These are phyloP conservation scores for Artibeus jamaicensis DNA, from an alignment of 2,797 vertebrate genomes.

Conservation along the genomic window DNA sequence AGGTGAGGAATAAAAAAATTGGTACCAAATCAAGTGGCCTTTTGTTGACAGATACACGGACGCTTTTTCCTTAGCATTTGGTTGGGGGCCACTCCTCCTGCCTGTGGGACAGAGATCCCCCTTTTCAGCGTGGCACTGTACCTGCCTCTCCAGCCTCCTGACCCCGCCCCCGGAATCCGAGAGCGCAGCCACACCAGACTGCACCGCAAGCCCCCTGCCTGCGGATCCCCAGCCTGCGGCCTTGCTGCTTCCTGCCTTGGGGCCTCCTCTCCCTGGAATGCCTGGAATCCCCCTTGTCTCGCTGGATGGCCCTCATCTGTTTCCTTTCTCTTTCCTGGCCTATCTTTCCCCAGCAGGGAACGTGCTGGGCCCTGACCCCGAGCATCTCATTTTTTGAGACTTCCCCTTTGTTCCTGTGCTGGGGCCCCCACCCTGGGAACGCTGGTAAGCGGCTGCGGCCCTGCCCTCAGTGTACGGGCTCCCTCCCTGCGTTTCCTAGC, in stretches of 20 bases:
- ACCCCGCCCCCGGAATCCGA: neutral
- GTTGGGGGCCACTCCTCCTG: neutral
- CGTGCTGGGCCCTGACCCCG: neutral
- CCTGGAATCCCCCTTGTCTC: constrained; percentile 1
- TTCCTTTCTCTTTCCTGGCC: constrained; percentile 51
- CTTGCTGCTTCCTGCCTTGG: neutral
- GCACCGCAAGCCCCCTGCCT: neutral
- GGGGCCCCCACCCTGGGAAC: neutral
- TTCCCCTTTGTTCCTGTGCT: neutral
- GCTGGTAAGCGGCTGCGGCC: neutral
- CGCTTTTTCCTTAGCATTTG: neutral
- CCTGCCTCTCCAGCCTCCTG: neutral
- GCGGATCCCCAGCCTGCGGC: neutral
- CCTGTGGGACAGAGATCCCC: neutral
- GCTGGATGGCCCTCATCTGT: constrained; percentile 37
- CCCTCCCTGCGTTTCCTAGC: neutral
- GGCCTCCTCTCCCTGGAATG: neutral
- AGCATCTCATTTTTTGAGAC: neutral
- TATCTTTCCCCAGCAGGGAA: constrained; percentile 6
- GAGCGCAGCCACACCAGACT: rapidly evolving
- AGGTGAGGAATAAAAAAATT: neutral
- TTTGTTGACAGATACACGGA: neutral
- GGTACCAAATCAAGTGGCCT: neutral
- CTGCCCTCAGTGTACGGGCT: rapidly evolving
- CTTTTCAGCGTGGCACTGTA: neutral